Conservation (phyloP, 2,888 invertebrate species). For the Lottia gigantea region DNA sequence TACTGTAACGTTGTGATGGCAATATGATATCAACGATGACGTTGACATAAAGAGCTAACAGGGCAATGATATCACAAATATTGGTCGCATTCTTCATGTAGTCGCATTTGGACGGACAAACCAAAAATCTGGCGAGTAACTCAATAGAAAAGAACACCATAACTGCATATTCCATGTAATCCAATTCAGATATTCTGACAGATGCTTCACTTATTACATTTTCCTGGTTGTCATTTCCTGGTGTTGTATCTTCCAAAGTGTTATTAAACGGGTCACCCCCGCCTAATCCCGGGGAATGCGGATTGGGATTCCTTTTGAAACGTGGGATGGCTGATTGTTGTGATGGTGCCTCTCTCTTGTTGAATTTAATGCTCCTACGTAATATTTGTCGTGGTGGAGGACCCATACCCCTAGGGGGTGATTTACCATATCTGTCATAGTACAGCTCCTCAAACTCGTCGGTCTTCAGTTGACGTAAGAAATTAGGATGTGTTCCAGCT, state of each 20-base stretch:
- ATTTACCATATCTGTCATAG: slow-evolving; percentile 30
- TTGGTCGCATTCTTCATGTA: slow-evolving; percentile 44
- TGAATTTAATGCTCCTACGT: neutral
- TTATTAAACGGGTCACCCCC: neutral
- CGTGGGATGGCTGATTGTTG: neutral
- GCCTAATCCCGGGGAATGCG: neutral
- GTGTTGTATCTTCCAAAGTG: no score
- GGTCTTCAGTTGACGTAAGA: slow-evolving; percentile 32
- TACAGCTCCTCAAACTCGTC: slow-evolving; percentile 41
- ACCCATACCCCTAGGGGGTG: neutral
- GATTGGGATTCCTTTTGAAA: neutral
- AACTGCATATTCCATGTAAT: slow-evolving; percentile 36
- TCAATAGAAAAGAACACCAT: slow-evolving; percentile 50
- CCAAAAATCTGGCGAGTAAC: slow-evolving; percentile 39
- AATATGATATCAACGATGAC: slow-evolving; percentile 35
- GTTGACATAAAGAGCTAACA: slow-evolving; percentile 44
- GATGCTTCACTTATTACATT: slow-evolving; percentile 23
- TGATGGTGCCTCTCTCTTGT: neutral
- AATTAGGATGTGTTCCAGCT: slow-evolving; percentile 43
- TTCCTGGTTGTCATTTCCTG: no score
- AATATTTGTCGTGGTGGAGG: neutral
- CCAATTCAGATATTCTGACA: slow-evolving; percentile 25
- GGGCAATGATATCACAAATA: slow-evolving; percentile 46
- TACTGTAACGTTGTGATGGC: slow-evolving; percentile 41
- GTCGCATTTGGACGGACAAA: slow-evolving; percentile 36